These are phyloP conservation scores for Elysia chlorotica DNA, from an alignment of 1,140 invertebrate genomes.

Conservation along the genomic window DNA sequence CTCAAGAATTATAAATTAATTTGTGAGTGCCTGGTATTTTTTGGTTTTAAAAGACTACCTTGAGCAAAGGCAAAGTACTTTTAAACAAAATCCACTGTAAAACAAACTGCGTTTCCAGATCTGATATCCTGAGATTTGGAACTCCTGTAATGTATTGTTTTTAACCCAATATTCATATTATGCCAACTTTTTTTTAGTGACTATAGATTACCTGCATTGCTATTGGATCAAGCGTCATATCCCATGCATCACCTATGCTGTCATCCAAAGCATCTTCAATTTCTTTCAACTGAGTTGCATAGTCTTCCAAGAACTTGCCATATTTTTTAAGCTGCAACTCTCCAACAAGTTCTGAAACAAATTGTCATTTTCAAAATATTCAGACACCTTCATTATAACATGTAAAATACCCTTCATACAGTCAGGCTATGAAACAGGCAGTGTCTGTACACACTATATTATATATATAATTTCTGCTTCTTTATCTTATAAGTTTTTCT, in stretches of 20 bases:
- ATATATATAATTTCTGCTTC: background rate
- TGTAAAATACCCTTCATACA: background rate
- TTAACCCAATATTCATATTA: background rate
- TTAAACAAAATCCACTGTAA: background rate
- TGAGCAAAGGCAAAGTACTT: background rate
- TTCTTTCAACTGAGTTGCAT: constrained; percentile 65
- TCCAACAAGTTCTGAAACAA: constrained; percentile 66
- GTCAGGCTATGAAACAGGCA: background rate
- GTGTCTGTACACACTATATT: background rate
- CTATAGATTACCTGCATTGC: constrained; percentile 65
- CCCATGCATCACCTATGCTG: constrained; percentile 65
- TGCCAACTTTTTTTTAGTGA: background rate
- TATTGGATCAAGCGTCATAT: constrained; percentile 67
- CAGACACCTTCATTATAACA: background rate
- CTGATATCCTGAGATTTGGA: background rate
- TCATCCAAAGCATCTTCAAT: constrained; percentile 66
- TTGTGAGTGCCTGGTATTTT: background rate
- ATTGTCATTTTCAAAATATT: background rate
- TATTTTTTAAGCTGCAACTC: constrained; percentile 72
- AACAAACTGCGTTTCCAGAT: background rate
- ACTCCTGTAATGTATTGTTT: background rate
- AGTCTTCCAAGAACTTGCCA: constrained; percentile 75
- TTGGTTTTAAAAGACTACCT: background rate
- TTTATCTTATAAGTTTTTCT: background rate
- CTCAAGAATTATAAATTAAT: background rate